Evolutionary conservation across 2,797 vertebrate species (phyloP), one percentile per base, ranked within the genome.

Genomic region (Phoeniculus purpureus): DNA sequence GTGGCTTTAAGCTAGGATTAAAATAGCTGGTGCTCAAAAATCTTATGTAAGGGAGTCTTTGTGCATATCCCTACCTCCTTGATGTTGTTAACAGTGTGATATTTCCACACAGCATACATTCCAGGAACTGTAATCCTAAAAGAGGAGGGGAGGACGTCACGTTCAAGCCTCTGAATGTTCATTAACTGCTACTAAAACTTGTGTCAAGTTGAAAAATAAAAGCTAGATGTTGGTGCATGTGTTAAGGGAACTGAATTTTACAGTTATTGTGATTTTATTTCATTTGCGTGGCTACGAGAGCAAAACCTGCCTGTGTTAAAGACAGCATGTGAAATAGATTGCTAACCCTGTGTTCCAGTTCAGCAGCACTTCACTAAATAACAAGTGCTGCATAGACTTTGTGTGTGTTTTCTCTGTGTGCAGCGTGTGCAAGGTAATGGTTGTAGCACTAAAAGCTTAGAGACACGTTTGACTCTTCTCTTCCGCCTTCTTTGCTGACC

Each of bases 221-320:
- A 77, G 29, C 5, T 43, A 64, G 8, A 8, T 47, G 2, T 32
- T 48, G 73, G 11, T 54, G 12, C 3, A 7, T 18, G 2, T 64
- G 29, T 87, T 12, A 54, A 19, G 15, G 43, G 13, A 43, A 43
- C 43, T 65, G 15, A 87, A 40, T 56, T 68, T 52, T 64, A 54
- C 18, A 50, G 10, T 60, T 4, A 3, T 4, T 71, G 29, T 70
- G 32, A 7, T 81, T 89, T 89, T 5, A 40, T 58, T 73, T 65
- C 0, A 2, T 77, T 74, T 60, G 59, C 64, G 26, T 73, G 15
- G 18, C 85, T 76, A 8, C 45, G 37, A 64, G 80, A 86, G 54
- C 48, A 86, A 92, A 93, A 76, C 27, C 51, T 85, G 26, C 31
- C 54, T 74, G n/a, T 60, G 74, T 80, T 79, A 84, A 92, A 71